Evolutionary conservation across 2,888 invertebrate species (phyloP).

Genomic region (Halocaridina rubra): DNA sequence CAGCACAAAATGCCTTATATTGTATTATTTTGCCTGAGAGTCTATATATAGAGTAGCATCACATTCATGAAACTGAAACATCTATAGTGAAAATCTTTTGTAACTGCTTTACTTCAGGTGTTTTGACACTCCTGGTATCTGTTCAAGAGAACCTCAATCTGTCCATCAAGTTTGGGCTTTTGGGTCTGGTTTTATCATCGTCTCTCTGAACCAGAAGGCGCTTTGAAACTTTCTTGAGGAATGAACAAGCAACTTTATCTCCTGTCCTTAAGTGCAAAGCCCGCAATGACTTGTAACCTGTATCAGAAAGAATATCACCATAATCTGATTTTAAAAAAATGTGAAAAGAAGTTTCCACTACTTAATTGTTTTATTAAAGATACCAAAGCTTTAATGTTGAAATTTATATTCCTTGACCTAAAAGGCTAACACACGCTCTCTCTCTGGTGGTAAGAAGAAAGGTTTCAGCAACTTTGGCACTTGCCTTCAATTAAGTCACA

Average conservation of each 20-base stretch:
- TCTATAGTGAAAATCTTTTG: not conserved
- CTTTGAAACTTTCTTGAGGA: constrained; percentile 52
- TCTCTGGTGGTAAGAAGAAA: not conserved
- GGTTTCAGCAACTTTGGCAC: too few species aligned
- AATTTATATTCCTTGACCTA: not conserved
- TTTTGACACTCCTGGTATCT: not conserved
- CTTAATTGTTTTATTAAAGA: not conserved
- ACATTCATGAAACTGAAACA: not conserved
- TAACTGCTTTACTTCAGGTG: not conserved
- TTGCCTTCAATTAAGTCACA: too few species aligned
- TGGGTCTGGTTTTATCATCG: constrained; percentile 40
- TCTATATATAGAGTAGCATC: not conserved
- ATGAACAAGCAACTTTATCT: constrained; percentile 46
- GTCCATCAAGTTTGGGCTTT: constrained; percentile 43
- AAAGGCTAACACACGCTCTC: not conserved
- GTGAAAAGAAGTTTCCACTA: not conserved
- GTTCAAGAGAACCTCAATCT: constrained; percentile 47
- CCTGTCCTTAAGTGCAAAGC: constrained; percentile 41
- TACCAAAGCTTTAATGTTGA: not conserved
- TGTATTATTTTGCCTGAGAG: not conserved
- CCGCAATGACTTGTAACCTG: constrained; percentile 56
- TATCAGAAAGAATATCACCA: not conserved
- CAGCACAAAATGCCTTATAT: not conserved
- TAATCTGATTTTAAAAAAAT: not conserved
- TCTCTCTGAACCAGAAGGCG: constrained; percentile 42